Percentiles rank a stretch among this genome's conserved stretches.
phyloP scores from a whole-genome alignment of 2,888 invertebrate genomes.

The Eupithecia pulchellata region DNA sequence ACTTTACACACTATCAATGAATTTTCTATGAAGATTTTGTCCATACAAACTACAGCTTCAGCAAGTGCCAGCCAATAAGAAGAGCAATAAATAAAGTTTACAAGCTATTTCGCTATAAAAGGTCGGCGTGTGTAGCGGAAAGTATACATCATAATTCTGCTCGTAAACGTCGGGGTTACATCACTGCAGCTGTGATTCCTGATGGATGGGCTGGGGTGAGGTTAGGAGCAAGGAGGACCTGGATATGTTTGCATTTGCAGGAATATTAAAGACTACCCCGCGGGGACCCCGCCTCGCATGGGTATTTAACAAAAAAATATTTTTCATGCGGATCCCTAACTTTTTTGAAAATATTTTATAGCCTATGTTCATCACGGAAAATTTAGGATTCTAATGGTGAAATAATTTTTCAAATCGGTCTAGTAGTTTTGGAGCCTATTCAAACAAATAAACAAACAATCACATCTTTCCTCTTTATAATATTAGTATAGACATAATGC shows the following conservation, averaged over 20 bases:
- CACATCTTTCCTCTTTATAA: too few species aligned
- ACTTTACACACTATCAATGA: neutral
- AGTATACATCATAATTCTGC: slow-evolving; percentile 76
- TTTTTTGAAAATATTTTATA: too few species aligned
- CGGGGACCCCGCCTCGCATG: too few species aligned
- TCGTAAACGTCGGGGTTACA: slow-evolving; percentile 74
- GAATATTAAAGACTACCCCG: too few species aligned
- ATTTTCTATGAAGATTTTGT: neutral
- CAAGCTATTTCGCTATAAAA: slow-evolving; percentile 62
- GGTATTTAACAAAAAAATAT: too few species aligned
- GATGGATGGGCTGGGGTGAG: slow-evolving; percentile 70
- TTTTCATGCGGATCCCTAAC: too few species aligned
- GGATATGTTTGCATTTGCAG: neutral
- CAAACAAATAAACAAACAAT: too few species aligned
- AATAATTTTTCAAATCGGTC: too few species aligned
- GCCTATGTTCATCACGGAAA: too few species aligned
- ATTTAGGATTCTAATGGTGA: too few species aligned
- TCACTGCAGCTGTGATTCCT: slow-evolving; percentile 65
- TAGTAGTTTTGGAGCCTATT: too few species aligned
- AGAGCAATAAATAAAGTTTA: slow-evolving; percentile 57
- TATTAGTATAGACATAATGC: too few species aligned
- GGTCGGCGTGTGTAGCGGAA: slow-evolving; percentile 67
- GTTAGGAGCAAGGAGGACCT: neutral
- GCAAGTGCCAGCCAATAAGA: slow-evolving; percentile 29
- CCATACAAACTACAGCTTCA: neutral